Conservation (phyloP, 2,113 vertebrate species). For the Percopsis transmontana region DNA sequence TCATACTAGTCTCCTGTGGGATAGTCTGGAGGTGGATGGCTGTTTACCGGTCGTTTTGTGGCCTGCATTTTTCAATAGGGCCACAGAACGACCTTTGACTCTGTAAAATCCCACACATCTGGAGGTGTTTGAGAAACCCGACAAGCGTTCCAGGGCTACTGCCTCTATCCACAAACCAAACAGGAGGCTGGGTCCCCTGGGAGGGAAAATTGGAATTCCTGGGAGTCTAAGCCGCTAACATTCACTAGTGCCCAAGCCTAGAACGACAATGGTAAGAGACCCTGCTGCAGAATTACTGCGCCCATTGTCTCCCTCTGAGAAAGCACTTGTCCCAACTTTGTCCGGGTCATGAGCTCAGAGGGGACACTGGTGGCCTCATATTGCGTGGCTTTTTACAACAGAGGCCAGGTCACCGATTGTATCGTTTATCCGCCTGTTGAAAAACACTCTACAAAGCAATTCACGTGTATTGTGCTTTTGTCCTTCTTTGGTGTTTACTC, state of each 20-base stretch:
- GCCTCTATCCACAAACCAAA: slow-evolving; percentile 39
- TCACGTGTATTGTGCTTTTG: not conserved
- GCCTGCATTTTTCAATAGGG: slow-evolving; percentile 12
- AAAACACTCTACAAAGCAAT: slow-evolving; percentile 23
- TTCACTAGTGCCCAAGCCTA: not conserved
- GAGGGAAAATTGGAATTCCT: slow-evolving; percentile 8
- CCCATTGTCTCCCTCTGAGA: slow-evolving; percentile 20
- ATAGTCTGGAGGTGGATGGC: not conserved
- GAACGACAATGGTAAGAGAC: not conserved
- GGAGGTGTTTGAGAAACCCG: slow-evolving; percentile 56
- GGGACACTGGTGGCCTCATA: slow-evolving; percentile 36
- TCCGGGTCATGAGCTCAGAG: slow-evolving; percentile 32
- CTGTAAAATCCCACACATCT: slow-evolving; percentile 53
- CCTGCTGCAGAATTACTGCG: not conserved
- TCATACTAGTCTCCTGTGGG: not conserved
- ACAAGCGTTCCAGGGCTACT: slow-evolving; percentile 55
- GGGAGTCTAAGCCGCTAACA: not conserved
- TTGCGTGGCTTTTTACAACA: slow-evolving; percentile 39
- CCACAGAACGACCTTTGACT: slow-evolving; percentile 39
- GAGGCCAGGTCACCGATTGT: slow-evolving; percentile 37
- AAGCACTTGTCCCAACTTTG: slow-evolving; percentile 24
- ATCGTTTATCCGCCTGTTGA: slow-evolving; percentile 45
- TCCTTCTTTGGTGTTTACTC: slow-evolving; percentile 1
- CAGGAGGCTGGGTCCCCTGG: slow-evolving; percentile 9
- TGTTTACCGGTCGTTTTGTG: not conserved